Conservation (phyloP, 2,888 invertebrate species). For the Terebella lapidaria region DNA sequence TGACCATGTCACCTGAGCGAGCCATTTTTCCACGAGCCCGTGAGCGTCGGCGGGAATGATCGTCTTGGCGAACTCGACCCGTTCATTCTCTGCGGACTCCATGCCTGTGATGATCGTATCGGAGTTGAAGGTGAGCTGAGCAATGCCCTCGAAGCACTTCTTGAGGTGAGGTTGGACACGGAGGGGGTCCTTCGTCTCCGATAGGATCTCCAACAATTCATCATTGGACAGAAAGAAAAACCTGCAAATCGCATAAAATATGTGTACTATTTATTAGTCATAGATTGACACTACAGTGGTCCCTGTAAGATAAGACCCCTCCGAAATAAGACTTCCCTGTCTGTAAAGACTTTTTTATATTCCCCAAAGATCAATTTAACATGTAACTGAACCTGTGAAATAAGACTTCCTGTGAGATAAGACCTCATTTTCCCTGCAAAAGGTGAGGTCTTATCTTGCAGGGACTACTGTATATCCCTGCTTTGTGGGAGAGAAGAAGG, state of each 20-base stretch:
- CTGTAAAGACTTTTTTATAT: no score
- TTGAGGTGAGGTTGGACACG: constrained; percentile 53
- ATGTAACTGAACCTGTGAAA: no score
- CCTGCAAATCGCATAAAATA: constrained; percentile 30
- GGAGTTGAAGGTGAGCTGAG: constrained; percentile 41
- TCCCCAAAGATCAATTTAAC: no score
- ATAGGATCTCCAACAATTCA: constrained; percentile 51
- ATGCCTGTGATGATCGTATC: constrained; percentile 49
- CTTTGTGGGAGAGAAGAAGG: no score
- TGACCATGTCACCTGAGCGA: constrained; percentile 45
- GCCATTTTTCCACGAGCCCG: constrained; percentile 51
- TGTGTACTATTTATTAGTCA: no score
- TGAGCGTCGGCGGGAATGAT: constrained; percentile 47
- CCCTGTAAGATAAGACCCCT: no score
- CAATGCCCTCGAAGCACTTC: constrained; percentile 53
- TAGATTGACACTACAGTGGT: no score
- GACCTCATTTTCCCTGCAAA: no score
- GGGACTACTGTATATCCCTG: no score
- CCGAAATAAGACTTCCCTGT: no score
- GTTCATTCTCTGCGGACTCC: constrained; percentile 51
- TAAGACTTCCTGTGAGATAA: no score
- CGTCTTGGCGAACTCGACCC: constrained; percentile 37
- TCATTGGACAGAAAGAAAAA: constrained; percentile 52
- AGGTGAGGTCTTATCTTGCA: no score
- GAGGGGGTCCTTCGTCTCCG: constrained; percentile 52